Evolutionary conservation across 2,113 vertebrate genomes (phyloP), one percentile per base, ranked within the genome.

Genomic region (Lamprologus ornatipinnis): DNA sequence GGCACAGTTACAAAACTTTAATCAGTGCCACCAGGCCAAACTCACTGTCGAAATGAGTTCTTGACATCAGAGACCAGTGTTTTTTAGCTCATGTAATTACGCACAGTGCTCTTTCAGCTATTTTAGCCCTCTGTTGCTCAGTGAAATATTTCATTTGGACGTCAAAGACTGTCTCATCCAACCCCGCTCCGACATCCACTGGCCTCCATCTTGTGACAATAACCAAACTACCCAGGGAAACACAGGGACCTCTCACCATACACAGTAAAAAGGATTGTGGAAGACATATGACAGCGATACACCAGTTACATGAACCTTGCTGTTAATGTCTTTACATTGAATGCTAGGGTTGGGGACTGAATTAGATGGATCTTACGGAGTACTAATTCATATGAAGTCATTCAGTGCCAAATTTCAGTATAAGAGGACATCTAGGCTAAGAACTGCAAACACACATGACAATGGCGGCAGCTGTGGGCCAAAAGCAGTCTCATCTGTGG

Each of bases 21-120:
- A 91, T 80, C 42, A 75, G 53, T 82, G 83, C 81, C 86, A 91
- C 85, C 70, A 86, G 82, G 87, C 70, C 88, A 83, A 51, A 58
- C 47, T 86, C 83, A 81, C 82, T 86, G 83, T 83, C 11, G 49
- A 89, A 87, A 89, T 86, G 57, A 87, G 84, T 68, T 89, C 82
- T 83, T 54, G 81, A 90, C 90, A 88, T 91, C 85, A 92, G 86
- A 88, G 82, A 80, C 45, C 57, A 60, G 40, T 65, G 81, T 65
- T 63, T 87, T 91, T 84, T 78, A 57, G 47, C 87, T 87, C 47
- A 19, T 87, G 68, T 86, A 84, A 91, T 91, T 91, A 89, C 15
- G 83, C 80, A 54, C 26, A 68, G 47, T 68, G 85, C 80, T 78
- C 80, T 47, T 21, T 81, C 21, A 23, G 63, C 26, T 90, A 86